These are phyloP conservation scores for Drosophila recens DNA, from an alignment of 2,888 invertebrate genomes.

Conservation along the genomic window DNA sequence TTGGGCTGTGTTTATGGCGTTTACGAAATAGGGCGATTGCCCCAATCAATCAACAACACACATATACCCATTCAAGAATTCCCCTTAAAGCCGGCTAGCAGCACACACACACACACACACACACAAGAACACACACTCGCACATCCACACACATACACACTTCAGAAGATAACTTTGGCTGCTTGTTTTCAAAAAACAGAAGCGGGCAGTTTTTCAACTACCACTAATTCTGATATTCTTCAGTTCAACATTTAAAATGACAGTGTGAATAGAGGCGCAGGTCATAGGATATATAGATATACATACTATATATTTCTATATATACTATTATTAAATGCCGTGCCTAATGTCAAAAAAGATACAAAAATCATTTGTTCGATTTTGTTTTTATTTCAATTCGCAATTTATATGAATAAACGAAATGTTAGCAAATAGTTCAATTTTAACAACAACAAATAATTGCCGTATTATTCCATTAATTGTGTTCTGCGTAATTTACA, in stretches of 20 bases:
- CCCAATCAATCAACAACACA: constrained; percentile 4
- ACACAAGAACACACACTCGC: constrained; percentile 21
- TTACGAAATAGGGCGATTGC: constrained; percentile 92
- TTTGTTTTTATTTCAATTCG: constrained; percentile 41
- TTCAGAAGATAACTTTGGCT: constrained; percentile 31
- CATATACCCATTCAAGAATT: constrained; percentile 20
- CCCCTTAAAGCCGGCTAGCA: constrained; percentile 14
- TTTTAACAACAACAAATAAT: constrained; percentile 35
- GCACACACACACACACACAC: constrained; percentile 26
- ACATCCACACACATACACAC: constrained; percentile 20
- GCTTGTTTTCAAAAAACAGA: constrained; percentile 46
- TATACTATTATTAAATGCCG: constrained; percentile 18
- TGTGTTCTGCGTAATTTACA: constrained; percentile 58
- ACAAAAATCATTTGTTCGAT: constrained; percentile 37
- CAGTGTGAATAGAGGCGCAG: constrained; percentile 23
- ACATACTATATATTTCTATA: constrained; percentile 24
- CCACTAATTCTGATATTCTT: constrained; percentile 36
- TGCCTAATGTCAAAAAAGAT: constrained; percentile 20
- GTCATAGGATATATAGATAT: constrained; percentile 19
- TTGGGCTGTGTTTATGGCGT: constrained; percentile 99
- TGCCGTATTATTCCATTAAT: constrained; percentile 64
- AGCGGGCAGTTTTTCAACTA: constrained; percentile 15
- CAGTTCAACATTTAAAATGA: constrained; percentile 32
- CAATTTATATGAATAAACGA: constrained; percentile 53
- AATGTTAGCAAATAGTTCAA: constrained; percentile 62